Percentiles rank a stretch among this genome's conserved stretches.
Evolutionary conservation across 1,140 invertebrate genomes (phyloP).

Genomic region (Pogonomyrmex californicus): DNA sequence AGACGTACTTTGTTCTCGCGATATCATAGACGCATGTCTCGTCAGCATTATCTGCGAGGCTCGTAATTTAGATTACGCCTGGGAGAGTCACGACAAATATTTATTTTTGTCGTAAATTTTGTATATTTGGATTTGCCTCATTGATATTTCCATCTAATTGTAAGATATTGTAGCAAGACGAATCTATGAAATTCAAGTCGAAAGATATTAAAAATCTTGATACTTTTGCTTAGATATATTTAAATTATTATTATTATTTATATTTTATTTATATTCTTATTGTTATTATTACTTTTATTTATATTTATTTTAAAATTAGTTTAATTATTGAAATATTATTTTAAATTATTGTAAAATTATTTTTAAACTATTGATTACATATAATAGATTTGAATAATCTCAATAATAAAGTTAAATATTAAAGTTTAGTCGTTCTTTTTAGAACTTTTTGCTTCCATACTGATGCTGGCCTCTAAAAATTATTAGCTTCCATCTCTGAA

Average conservation of each 20-base stretch:
- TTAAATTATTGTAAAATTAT: too few relatives aligned
- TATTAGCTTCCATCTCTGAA: not conserved
- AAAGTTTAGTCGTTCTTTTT: not conserved
- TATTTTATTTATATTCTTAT: too few relatives aligned
- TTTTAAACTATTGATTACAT: not conserved
- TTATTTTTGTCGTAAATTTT: not conserved
- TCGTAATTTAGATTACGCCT: conserved; percentile 44
- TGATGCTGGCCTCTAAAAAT: not conserved
- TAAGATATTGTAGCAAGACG: not conserved
- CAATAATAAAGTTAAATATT: conserved; percentile 1
- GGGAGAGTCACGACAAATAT: conserved; percentile 2
- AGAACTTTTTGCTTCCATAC: not conserved
- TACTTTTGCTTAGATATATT: too few relatives aligned
- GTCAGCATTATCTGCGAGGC: conserved; percentile 37
- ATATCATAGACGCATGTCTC: conserved; percentile 41
- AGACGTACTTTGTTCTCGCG: conserved; percentile 48
- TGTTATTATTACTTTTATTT: not conserved
- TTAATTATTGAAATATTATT: too few relatives aligned
- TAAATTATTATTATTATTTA: too few relatives aligned
- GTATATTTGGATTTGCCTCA: not conserved
- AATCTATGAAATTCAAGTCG: not conserved
- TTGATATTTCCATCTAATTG: not conserved
- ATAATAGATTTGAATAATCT: not conserved
- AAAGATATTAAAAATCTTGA: too few relatives aligned
- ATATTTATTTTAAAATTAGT: not conserved